A percentile compares a stretch with the other conserved stretches of the same genome.
phyloP scores from a whole-genome alignment of 2,888 invertebrate species.

The Phymatocera aterrima region DNA sequence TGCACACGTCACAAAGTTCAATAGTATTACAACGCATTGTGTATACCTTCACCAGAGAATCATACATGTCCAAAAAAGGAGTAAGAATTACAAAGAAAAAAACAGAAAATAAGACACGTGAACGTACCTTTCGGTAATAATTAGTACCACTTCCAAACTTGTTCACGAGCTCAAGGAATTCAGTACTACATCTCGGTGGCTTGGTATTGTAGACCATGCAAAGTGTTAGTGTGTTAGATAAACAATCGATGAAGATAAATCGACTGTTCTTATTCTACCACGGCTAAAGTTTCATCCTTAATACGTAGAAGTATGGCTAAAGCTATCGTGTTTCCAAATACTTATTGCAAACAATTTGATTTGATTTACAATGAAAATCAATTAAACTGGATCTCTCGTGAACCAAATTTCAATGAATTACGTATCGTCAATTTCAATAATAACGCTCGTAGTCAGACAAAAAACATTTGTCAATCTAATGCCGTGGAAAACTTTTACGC shows the following conservation, averaged over 20 bases:
- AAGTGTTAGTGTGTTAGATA: constrained; percentile 69
- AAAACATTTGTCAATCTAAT: not conserved
- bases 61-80: not conserved
- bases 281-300: not conserved
- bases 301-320: not conserved
- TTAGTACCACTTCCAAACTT: constrained; percentile 66
- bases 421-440: too few species aligned
- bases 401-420: too few species aligned
- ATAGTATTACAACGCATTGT: not conserved
- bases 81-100: not conserved
- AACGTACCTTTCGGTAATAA: constrained; percentile 65
- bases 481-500: not conserved
- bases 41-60: constrained; percentile 24
- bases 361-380: not conserved
- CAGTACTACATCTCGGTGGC: constrained; percentile 68
- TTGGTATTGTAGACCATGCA: constrained; percentile 69
- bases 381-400: too few species aligned
- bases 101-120: constrained; percentile 51
- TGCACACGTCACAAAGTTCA: not conserved
- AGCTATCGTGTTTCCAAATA: too few species aligned
- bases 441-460: not conserved
- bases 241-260: constrained; percentile 45
- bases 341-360: not conserved
- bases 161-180: constrained; percentile 70
- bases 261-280: constrained; percentile 8